Conservation (phyloP, 2,797 vertebrate genomes). For the Coranthus polyacanthus region DNA sequence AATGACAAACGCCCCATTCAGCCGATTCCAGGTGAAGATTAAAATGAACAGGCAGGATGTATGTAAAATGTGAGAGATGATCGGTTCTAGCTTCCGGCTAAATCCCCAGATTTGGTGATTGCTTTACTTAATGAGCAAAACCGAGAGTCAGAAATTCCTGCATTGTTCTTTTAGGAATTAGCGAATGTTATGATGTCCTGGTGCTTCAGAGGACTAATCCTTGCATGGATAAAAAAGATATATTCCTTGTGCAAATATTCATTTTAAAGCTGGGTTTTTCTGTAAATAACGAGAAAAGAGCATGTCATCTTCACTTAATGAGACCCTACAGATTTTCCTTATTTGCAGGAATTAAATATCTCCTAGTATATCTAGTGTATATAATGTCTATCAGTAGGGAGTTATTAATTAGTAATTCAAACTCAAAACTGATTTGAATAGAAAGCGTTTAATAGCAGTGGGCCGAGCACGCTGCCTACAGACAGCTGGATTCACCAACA, state of each 20-base stretch:
- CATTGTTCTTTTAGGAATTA: conserved; percentile 33
- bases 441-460: neutral
- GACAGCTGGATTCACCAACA: neutral
- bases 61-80: conserved; percentile 35
- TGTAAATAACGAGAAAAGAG: neutral
- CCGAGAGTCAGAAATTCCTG: conserved; percentile 29
- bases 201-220: conserved; percentile 18
- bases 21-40: no score
- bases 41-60: neutral
- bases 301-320: conserved; percentile 29
- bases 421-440: conserved; percentile 1
- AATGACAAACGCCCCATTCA: no score
- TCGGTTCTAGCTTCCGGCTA: conserved; percentile 29
- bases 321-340: conserved; percentile 33
- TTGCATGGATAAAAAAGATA: conserved; percentile 27
- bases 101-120: conserved; percentile 51
- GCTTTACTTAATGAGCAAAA: conserved; percentile 58
- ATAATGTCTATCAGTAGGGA: conserved; percentile 9
- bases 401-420: conserved; percentile 35
- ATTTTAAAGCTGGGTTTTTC: conserved; percentile 26
- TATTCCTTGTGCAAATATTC: conserved; percentile 21
- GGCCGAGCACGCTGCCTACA: no score
- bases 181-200: conserved; percentile 10
- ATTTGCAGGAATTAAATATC: conserved; percentile 36
- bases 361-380: conserved; percentile 25